Evolutionary conservation across 2,888 invertebrate species (phyloP), one percentile per base, ranked within the genome.

Genomic region (Cephus rjabovi): DNA sequence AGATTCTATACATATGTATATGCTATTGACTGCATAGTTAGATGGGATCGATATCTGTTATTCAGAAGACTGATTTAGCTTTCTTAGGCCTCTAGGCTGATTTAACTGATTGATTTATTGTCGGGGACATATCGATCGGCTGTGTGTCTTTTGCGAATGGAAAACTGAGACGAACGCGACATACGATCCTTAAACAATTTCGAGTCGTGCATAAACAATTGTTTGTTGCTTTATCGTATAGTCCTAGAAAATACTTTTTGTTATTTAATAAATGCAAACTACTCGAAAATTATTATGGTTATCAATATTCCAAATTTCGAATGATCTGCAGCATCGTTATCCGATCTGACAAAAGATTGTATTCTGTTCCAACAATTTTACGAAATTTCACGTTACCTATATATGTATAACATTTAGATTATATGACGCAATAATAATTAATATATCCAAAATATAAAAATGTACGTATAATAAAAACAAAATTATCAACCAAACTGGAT

Each of bases 101-200:
- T 33, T 12, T 34, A 34, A 15, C 74, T 74, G 31, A 34, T 23
- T n/a, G 35, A 74, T 33, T 23, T 33, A 34, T 34, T 33, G 15
- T 74, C 35, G 15, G 34, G 6, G 74, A 23, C 74, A 23, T 34
- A 71, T 71, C 71, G 71, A 71, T 71, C 30, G 33, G 1, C 23
- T 30, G 6, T 30, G 6, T 15, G 31, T n/a, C 33, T 70, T 31
- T n/a, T 70, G 40, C 15, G 15, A 40, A 40, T 40, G 15, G 40
- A 40, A 40, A 40, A 15, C 40, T 12, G 12, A 40, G 15, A 79
- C 74, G 68, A 71, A 81, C 34, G 75, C 70, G 82, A 79, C 85
- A 83, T 83, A 83, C 82, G 80, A 84, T 40, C 33, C 69, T 79
- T 75, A 75, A 71, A 31, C 75, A 69, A 77, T 81, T 81, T 79